A percentile compares a stretch with the other conserved stretches of the same genome.
These are phyloP conservation scores for Pinctada fucata DNA, from an alignment of 2,888 invertebrate genomes.

Conservation along the genomic window DNA sequence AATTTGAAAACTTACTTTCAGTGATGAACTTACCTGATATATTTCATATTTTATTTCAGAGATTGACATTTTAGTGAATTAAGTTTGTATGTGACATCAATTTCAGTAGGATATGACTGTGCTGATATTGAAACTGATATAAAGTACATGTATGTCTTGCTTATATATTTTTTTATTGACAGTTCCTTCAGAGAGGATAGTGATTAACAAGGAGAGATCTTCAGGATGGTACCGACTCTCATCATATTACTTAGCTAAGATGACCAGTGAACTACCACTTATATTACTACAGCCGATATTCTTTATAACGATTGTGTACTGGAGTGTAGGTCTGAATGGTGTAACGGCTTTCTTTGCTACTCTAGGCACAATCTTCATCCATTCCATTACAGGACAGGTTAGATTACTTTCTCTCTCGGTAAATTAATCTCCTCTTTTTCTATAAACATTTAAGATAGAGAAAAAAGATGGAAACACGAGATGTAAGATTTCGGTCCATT, in stretches of 20 bases:
- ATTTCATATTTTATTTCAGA: no score
- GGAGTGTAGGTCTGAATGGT: conserved; percentile 84
- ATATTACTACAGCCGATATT: conserved; percentile 86
- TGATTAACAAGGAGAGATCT: conserved; percentile 87
- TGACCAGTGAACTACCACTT: conserved; percentile 87
- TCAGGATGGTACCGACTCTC: conserved; percentile 88
- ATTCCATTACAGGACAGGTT: conserved; percentile 86
- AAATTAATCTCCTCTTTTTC: not conserved
- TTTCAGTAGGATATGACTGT: no score
- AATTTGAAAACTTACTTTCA: no score
- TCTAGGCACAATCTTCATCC: conserved; percentile 84
- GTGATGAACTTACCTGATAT: no score
- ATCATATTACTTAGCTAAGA: conserved; percentile 88
- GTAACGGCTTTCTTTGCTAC: conserved; percentile 83
- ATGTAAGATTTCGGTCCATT: no score
- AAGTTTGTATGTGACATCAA: no score
- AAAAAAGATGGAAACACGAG: no score
- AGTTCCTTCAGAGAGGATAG: conserved; percentile 89
- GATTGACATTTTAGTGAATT: no score
- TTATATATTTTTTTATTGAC: no score
- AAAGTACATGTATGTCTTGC: not conserved
- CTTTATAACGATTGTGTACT: conserved; percentile 87
- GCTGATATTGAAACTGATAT: not conserved
- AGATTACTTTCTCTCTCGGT: not conserved
- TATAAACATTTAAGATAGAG: no score